These are phyloP conservation scores for Magallana ariakensis DNA, from an alignment of 1,140 invertebrate genomes.

Conservation along the genomic window DNA sequence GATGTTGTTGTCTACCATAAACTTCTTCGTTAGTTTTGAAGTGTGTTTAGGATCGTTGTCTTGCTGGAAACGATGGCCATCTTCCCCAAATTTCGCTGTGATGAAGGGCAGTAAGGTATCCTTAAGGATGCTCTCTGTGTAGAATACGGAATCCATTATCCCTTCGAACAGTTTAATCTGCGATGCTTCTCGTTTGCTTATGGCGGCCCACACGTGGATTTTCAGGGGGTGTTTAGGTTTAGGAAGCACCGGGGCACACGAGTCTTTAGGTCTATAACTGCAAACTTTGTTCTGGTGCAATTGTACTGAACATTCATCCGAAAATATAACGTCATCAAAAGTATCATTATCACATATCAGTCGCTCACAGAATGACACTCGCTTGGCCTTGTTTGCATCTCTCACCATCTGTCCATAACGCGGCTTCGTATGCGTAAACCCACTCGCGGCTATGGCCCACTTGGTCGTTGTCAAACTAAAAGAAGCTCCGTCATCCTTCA, in stretches of 20 bases:
- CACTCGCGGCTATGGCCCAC: conserved; percentile 13
- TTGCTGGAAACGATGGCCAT: no score
- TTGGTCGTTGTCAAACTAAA: conserved; percentile 20
- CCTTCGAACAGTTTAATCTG: no score
- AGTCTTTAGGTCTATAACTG: not conserved
- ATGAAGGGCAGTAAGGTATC: no score
- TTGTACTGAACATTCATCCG: conserved; percentile 51
- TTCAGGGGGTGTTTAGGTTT: conserved; percentile 49
- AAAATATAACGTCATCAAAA: conserved; percentile 48
- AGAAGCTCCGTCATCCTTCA: not conserved
- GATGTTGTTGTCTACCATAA: no score
- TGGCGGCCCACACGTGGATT: conserved; percentile 53
- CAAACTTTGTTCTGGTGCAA: conserved; percentile 29
- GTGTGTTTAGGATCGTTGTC: no score
- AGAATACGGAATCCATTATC: no score
- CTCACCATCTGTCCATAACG: conserved; percentile 48
- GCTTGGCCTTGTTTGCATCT: conserved; percentile 42
- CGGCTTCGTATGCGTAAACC: not conserved
- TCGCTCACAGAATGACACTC: conserved; percentile 40
- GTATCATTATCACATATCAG: conserved; percentile 31
- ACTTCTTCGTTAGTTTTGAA: no score
- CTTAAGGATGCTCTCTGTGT: no score
- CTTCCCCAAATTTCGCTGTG: no score
- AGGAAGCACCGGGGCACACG: not conserved
- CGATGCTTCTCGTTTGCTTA: no score